Base-by-base conservation (phyloP, 2,797 vertebrate species). In the Anas acuta region DNA sequence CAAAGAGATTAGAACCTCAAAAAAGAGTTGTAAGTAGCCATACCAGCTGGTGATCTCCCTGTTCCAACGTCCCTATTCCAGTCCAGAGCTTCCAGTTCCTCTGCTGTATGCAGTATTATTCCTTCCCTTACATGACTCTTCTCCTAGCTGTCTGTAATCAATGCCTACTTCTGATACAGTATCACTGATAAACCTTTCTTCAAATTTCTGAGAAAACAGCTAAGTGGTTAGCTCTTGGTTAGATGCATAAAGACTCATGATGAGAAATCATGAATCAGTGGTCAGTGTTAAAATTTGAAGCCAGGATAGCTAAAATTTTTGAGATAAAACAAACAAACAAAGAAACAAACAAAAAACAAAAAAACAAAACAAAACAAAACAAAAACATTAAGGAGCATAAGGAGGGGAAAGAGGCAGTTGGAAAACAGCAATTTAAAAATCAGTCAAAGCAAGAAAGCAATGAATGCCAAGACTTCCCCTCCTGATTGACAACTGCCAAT, bases 401-500 rank as follows among this genome's bases (percentile, higher is more conserved):
- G 12, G 13, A 28, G 20, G 7, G 21, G 61, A 81, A 87, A 56
- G 9, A 12, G 6, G 10, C 15, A 41, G 25, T 41, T 70, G 3
- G 49, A 51, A 37, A n/a, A 61, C 13, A 56, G 7, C 6, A 74
- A 2, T 3, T 56, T 51, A 79, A 30, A 21, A 78, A 33, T 57
- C 28, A 39, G 35, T 13, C 6, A 2, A 20, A 23, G 58, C 7
- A 3, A 58, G n/a, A 37, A 12, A 71, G 11, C 14, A 82, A 6
- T 5, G 13, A 66, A 78, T 22, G 4, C 53, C 17, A 67, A 53
- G 16, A 13, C 6, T 43, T 47, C 12, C 7, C 6, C 5, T 11
- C 13, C 3, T 53, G 4, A 13, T 0, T 73, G 32, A 23, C 11
- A 84, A 7, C n/a, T 67, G 51, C 10, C 1, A 13, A 2, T 10